These are phyloP conservation scores for Drosophila helvetica DNA, from an alignment of 2,888 invertebrate genomes.

Conservation along the genomic window DNA sequence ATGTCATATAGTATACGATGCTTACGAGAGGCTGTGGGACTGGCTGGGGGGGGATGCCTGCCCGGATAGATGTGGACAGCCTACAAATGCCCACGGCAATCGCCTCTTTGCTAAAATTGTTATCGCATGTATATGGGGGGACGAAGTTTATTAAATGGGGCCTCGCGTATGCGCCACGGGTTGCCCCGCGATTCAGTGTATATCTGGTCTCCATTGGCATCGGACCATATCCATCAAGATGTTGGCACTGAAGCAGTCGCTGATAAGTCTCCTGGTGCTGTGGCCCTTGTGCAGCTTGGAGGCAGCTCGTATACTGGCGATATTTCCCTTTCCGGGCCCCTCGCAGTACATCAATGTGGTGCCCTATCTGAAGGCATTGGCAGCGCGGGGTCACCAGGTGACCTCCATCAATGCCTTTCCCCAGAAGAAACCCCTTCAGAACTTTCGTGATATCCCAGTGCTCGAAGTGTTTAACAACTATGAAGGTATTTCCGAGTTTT, in stretches of 20 bases:
- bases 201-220: background rate
- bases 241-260: slow-evolving; percentile 18
- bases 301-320: slow-evolving; percentile 67
- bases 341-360: slow-evolving; percentile 80
- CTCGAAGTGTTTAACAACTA: slow-evolving; percentile 56
- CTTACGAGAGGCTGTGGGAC: background rate
- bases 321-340: slow-evolving; percentile 76
- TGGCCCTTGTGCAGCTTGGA: slow-evolving; percentile 40
- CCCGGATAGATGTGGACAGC: background rate
- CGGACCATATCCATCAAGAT: slow-evolving; percentile 22
- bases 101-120: slow-evolving; percentile 23
- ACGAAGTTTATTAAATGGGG: slow-evolving; percentile 10
- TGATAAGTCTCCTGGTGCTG: slow-evolving; percentile 28
- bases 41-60: background rate
- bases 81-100: slow-evolving; percentile 15
- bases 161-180: background rate
- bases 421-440: slow-evolving; percentile 68
- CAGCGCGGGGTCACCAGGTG: slow-evolving; percentile 82
- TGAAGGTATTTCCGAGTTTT: slow-evolving; percentile 47
- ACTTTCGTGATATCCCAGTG: slow-evolving; percentile 74
- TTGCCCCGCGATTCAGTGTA: slow-evolving; percentile 39
- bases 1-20: background rate
- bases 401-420: slow-evolving; percentile 81
- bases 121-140: slow-evolving; percentile 47
- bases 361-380: slow-evolving; percentile 77